Evolutionary conservation across 2,797 vertebrate species (phyloP), one percentile per base, ranked within the genome.

Genomic region (Tapera naevia): DNA sequence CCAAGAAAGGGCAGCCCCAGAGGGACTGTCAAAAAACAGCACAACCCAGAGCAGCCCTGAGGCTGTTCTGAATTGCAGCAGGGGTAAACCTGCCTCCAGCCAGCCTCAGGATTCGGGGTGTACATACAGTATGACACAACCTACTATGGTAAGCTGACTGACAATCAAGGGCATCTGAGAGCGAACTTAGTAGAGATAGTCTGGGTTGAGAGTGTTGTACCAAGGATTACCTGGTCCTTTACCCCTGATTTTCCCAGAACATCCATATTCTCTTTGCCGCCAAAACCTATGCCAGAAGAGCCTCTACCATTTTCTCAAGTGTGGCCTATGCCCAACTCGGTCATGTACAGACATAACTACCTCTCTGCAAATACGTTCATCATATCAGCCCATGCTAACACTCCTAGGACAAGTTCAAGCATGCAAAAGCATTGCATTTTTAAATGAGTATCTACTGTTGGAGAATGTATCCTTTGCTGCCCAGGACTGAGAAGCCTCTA

Each of bases 391-490:
- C n/a, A 18, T 54, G 27, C 27, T 66, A 78, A 37, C 19, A 21
- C 69, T 80, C 41, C 12, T 69, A 88, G 33, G 32, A 39, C 17
- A 89, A 70, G 37, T 13, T 39, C 32, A 85, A 83, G 48, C 21
- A 79, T 22, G 39, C 43, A 86, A 92, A 79, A 86, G 2, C 35
- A 32, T 23, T 86, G 46, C n/a, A 50, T 84, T 91, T 93, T 88
- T 46, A 88, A 90, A 62, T 5, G 30, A 70, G 27, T 13, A 1
- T 76, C 53, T 67, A 33, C 25, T 73, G 92, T 80, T 93, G 80
- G 89, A 94, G 93, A 85, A 94, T 94, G 80, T 93, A 96, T 96
- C 92, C 92, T 97, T 97, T 96, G 91, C 91, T 96, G 92, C 95
- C 95, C 94, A 86, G 93, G 51, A 75, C 87, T 89, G 87, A 82